Evolutionary conservation across 2,797 vertebrate genomes (phyloP).

Genomic region (Phoeniculus purpureus): DNA sequence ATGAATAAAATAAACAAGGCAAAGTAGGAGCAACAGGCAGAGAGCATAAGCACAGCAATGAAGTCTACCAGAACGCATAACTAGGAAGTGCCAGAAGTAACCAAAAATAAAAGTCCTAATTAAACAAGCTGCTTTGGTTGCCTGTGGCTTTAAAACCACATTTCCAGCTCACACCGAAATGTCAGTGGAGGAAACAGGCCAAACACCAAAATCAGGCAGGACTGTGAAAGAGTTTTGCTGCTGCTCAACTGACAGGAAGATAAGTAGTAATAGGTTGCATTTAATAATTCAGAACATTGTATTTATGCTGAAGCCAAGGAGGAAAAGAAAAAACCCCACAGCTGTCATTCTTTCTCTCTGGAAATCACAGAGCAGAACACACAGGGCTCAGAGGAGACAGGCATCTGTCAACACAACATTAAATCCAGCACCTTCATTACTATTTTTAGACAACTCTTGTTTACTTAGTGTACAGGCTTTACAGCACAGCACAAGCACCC

Average conservation of each 20-base stretch:
- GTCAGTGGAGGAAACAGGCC: not conserved
- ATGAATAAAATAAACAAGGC: not conserved
- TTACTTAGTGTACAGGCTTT: not conserved
- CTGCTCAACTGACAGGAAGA: slow-evolving; percentile 66
- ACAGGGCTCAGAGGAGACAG: slow-evolving; percentile 65
- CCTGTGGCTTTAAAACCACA: not conserved
- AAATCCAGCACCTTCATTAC: slow-evolving; percentile 41
- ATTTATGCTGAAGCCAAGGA: slow-evolving; percentile 73
- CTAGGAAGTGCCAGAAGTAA: slow-evolving; percentile 15
- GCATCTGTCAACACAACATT: slow-evolving; percentile 70
- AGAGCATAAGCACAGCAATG: not conserved
- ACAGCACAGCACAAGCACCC: not conserved
- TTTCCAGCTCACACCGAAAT: not conserved
- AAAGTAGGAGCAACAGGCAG: not conserved
- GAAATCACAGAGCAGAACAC: slow-evolving; percentile 74
- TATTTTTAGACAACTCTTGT: slow-evolving; percentile 47
- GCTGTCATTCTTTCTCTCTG: slow-evolving; percentile 65
- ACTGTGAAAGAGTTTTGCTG: slow-evolving; percentile 50
- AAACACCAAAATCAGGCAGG: slow-evolving; percentile 36
- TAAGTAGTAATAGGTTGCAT: slow-evolving; percentile 55
- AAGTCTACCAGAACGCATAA: not conserved
- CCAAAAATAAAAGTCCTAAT: not conserved
- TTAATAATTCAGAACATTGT: slow-evolving; percentile 29
- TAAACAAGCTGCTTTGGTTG: slow-evolving; percentile 19
- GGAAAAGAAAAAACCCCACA: too few species aligned